phyloP scores from a whole-genome alignment of 2,113 vertebrate species.

The Antechinus stuartii region DNA sequence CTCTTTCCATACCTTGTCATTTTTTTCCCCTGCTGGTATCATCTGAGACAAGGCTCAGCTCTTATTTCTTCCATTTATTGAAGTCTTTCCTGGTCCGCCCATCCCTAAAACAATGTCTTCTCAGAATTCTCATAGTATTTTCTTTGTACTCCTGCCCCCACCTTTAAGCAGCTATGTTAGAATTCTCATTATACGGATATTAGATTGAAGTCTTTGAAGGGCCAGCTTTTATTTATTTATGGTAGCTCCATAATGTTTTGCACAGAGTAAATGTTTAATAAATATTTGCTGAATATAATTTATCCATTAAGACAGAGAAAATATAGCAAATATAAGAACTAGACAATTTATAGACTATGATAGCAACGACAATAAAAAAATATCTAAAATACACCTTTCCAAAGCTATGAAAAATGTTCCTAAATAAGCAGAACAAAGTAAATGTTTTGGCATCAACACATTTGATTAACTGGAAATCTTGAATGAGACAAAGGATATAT shows the following conservation, averaged over 20 bases:
- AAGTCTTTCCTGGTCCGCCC: not conserved
- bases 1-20: not conserved
- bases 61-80: not conserved
- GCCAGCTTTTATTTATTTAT: not conserved
- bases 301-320: not conserved
- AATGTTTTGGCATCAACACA: conserved; percentile 34
- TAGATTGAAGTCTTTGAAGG: not conserved
- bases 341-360: not conserved
- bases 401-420: conserved; percentile 3
- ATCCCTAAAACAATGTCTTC: not conserved
- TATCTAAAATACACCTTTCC: not conserved
- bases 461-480: conserved; percentile 42
- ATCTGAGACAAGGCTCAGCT: not conserved
- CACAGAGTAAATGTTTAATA: not conserved
- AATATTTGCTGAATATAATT: not conserved
- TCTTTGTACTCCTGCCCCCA: not conserved
- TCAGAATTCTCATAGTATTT: not conserved
- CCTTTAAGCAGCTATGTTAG: not conserved
- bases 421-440: conserved; percentile 9
- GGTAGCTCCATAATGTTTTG: not conserved
- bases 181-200: not conserved
- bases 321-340: not conserved
- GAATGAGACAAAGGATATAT: conserved; percentile 31
- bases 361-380: not conserved
- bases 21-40: not conserved